A percentile compares a stretch with the other conserved stretches of the same genome.
phyloP scores from a whole-genome alignment of 2,888 invertebrate species.

The Aricia artaxerxes region DNA sequence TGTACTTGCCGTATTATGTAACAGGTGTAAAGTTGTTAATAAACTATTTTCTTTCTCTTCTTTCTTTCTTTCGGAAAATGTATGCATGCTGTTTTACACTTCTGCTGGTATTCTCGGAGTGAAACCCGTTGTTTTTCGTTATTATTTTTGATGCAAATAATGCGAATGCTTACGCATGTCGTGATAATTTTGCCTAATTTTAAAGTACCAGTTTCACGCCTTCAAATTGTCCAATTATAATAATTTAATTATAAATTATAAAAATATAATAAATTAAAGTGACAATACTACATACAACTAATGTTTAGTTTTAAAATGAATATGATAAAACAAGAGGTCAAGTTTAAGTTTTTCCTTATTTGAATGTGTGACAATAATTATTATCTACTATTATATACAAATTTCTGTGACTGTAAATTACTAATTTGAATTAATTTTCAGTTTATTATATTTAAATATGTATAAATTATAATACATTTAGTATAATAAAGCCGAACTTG shows the following conservation, averaged over 20 bases:
- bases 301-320: neutral
- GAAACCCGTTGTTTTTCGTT: neutral
- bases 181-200: neutral
- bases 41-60: no score
- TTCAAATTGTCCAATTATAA: neutral
- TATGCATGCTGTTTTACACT: neutral
- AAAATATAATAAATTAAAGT: neutral
- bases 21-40: no score
- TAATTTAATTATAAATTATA: neutral
- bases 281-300: neutral
- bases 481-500: neutral
- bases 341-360: conserved; percentile 1
- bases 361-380: conserved; percentile 10
- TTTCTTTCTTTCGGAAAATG: no score
- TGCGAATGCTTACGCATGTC: neutral
- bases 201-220: neutral
- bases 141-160: neutral
- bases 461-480: neutral
- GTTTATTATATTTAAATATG: conserved; percentile 14
- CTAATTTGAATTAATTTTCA: conserved; percentile 9
- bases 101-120: neutral
- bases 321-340: neutral
- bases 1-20: no score
- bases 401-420: conserved; percentile 1
- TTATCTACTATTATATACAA: conserved; percentile 9